Percentiles rank a stretch among this genome's conserved stretches.
phyloP scores from a whole-genome alignment of 2,797 vertebrate species.

The Poecilia gillii region DNA sequence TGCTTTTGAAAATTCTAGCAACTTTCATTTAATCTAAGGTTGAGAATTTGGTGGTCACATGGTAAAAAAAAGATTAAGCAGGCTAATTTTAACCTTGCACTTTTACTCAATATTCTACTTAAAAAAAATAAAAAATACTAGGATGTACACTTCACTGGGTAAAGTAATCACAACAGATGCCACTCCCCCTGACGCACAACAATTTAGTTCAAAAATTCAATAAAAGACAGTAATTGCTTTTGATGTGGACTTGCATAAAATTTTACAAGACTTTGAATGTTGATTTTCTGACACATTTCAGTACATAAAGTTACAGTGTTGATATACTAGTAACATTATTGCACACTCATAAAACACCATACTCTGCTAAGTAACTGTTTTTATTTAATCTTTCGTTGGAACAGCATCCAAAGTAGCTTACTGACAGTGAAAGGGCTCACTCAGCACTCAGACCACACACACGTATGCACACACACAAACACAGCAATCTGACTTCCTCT shows the following conservation, averaged over 20 bases:
- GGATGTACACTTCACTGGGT: too few relatives aligned
- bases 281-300: background rate
- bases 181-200: background rate
- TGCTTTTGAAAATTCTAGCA: background rate
- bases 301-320: background rate
- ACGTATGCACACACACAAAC: slow-evolving; percentile 42
- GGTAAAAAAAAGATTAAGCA: background rate
- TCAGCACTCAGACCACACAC: slow-evolving; percentile 72
- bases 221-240: background rate
- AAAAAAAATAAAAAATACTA: too few relatives aligned
- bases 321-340: background rate
- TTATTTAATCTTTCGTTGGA: slow-evolving; percentile 50
- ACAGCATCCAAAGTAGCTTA: slow-evolving; percentile 49
- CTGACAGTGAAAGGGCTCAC: slow-evolving; percentile 52
- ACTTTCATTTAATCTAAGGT: background rate
- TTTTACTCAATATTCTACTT: too few relatives aligned
- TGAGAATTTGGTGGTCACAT: background rate
- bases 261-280: background rate
- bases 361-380: slow-evolving; percentile 31
- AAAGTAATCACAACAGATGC: too few relatives aligned
- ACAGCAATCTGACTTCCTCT: slow-evolving; percentile 70
- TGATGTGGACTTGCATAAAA: background rate
- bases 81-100: background rate
- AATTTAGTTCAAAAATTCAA: background rate
- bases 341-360: background rate